Evolutionary conservation across 2,888 invertebrate genomes (phyloP).

Genomic region (Philonicus albiceps): DNA sequence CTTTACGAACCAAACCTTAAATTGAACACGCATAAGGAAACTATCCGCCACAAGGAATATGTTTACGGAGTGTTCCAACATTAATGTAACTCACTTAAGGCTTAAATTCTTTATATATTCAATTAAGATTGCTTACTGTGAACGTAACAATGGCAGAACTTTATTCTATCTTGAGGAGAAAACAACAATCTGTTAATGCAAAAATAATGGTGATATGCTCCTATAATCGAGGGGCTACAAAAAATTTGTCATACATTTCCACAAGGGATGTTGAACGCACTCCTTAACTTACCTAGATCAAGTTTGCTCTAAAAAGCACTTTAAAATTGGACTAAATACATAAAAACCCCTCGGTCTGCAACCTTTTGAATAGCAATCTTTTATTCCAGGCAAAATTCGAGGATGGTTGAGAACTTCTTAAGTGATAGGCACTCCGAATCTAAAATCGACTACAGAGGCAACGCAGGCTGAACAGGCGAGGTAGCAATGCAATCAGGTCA

Average conservation of each 20-base stretch:
- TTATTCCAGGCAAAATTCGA: background rate
- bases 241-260: background rate
- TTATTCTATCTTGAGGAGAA: background rate
- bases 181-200: too few species aligned
- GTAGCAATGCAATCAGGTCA: background rate
- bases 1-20: background rate
- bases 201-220: background rate
- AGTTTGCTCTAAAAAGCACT: background rate
- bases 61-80: background rate
- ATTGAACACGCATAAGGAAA: background rate
- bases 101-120: background rate
- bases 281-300: background rate
- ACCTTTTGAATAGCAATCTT: background rate
- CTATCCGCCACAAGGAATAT: background rate
- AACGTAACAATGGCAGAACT: background rate
- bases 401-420: background rate
- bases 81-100: background rate
- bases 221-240: background rate
- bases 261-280: background rate
- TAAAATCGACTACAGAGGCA: background rate
- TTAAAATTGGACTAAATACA: background rate
- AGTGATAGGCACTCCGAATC: background rate
- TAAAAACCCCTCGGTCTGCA: background rate
- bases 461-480: background rate
- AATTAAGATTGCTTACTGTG: background rate